A percentile compares a stretch with the other conserved stretches of the same genome.
Conservation (phyloP, 2,113 vertebrate species). For the Strix uralensis region DNA sequence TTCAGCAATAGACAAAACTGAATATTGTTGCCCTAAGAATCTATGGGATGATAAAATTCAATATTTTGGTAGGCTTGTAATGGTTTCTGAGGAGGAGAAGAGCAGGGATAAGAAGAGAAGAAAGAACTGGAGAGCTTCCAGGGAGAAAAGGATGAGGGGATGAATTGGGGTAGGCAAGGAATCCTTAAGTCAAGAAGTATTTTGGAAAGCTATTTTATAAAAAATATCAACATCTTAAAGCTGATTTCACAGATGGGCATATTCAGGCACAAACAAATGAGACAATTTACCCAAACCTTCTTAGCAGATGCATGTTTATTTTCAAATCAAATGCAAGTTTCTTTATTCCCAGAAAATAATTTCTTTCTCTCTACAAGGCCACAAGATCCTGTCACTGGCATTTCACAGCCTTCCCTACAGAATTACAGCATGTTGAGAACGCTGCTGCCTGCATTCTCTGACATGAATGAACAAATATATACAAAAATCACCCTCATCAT, state of each 20-base stretch:
- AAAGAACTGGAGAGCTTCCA: neutral
- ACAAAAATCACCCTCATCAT: neutral
- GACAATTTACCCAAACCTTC: neutral
- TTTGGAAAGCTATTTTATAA: neutral
- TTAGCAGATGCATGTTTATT: neutral
- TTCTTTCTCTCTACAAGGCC: neutral
- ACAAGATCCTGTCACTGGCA: neutral
- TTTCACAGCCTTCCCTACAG: neutral
- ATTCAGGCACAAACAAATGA: neutral
- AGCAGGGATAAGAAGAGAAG: neutral
- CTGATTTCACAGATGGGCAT: neutral
- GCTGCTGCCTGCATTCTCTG: neutral
- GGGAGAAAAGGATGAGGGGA: neutral
- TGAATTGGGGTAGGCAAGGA: neutral
- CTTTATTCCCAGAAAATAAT: neutral
- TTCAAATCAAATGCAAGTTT: neutral
- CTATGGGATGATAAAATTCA: neutral
- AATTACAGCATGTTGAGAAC: neutral
- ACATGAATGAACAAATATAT: neutral
- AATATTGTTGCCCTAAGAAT: neutral
- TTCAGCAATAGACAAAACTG: neutral
- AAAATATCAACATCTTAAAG: neutral
- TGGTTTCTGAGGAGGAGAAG: neutral
- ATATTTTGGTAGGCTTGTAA: neutral
- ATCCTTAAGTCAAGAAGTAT: neutral